These are phyloP conservation scores for Agonopterix heracliana DNA, from an alignment of 2,888 invertebrate genomes.

Conservation along the genomic window DNA sequence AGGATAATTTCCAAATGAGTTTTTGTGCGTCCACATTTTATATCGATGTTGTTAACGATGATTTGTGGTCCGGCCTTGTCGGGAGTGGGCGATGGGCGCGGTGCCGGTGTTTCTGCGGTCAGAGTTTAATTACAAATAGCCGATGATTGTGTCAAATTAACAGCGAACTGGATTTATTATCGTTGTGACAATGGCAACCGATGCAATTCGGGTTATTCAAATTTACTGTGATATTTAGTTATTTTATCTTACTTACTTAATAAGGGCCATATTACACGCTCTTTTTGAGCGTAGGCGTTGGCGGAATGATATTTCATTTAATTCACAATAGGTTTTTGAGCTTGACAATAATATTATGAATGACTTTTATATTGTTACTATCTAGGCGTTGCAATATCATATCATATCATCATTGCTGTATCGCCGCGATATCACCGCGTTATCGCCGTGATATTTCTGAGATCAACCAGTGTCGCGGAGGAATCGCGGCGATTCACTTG, in stretches of 20 bases:
- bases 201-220: background rate
- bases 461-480: too few species aligned
- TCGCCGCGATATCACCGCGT: too few species aligned
- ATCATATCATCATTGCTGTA: too few species aligned
- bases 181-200: background rate
- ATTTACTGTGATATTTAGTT: conserved; percentile 1
- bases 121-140: conserved; percentile 33
- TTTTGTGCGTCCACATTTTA: conserved; percentile 8
- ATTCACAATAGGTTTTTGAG: too few species aligned
- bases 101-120: conserved; percentile 19
- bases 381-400: too few species aligned
- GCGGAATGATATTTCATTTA: too few species aligned
- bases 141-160: conserved; percentile 40
- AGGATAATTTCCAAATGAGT: background rate
- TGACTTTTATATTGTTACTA: too few species aligned
- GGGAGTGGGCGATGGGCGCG: conserved; percentile 9
- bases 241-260: background rate
- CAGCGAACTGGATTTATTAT: conserved; percentile 12
- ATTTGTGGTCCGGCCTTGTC: conserved; percentile 20
- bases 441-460: too few species aligned
- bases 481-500: too few species aligned
- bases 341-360: too few species aligned
- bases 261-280: too few species aligned
- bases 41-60: conserved; percentile 21
- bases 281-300: too few species aligned